Evolutionary conservation across 92 coral and sea anemone species (phyloP).

Genomic region (Porites evermanni): DNA sequence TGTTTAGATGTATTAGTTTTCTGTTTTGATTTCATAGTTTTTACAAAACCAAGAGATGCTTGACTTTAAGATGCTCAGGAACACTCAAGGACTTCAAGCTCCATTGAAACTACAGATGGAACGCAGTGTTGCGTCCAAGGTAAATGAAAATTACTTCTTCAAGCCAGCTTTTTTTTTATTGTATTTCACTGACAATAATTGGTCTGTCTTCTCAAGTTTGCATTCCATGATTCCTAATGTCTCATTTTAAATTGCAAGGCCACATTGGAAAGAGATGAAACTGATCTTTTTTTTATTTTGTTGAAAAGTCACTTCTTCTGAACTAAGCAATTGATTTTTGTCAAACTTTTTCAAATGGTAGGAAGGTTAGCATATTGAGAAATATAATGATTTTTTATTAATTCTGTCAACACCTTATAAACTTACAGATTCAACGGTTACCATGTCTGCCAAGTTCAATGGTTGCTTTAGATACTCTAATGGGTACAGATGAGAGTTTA

Average conservation of each 20-base stretch:
- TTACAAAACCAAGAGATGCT: slow-evolving; percentile 85
- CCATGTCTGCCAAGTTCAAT: slow-evolving; percentile 96
- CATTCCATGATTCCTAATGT: too few relatives aligned
- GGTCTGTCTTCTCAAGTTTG: too few relatives aligned
- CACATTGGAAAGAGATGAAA: too few relatives aligned
- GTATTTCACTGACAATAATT: too few relatives aligned
- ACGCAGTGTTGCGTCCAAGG: slow-evolving; percentile 89
- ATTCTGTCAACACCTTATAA: neutral
- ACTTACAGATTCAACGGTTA: slow-evolving; percentile 75
- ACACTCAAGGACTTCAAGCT: slow-evolving; percentile 96
- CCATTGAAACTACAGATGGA: slow-evolving; percentile 96
- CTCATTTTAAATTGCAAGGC: too few relatives aligned
- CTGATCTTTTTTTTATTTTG: too few relatives aligned
- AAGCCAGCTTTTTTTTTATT: too few relatives aligned
- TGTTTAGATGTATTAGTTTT: neutral
- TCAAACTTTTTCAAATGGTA: too few relatives aligned
- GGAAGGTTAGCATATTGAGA: too few relatives aligned
- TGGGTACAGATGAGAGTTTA: slow-evolving; percentile 91
- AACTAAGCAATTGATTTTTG: too few relatives aligned
- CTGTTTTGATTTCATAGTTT: slow-evolving; percentile 50
- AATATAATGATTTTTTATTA: neutral
- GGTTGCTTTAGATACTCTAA: slow-evolving; percentile 93
- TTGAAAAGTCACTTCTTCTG: too few relatives aligned
- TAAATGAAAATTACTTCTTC: slow-evolving; percentile 6
- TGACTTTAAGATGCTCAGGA: slow-evolving; percentile 92